A percentile compares a stretch with the other conserved stretches of the same genome.
Conservation (phyloP, 2,888 invertebrate species). For the Beris morrisii region DNA sequence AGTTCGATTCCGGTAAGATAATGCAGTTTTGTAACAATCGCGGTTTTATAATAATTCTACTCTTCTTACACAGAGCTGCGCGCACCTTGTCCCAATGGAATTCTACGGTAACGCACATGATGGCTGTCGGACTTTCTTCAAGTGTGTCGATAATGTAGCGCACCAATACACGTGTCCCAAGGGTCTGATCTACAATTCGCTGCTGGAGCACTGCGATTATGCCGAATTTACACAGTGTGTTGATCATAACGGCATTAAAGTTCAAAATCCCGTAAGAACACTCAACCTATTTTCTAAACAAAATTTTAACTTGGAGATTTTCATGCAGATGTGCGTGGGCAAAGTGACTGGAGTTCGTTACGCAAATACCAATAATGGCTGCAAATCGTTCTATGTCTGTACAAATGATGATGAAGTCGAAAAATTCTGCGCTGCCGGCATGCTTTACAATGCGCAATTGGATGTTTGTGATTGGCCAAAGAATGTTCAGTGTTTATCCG, state of each 20-base stretch:
- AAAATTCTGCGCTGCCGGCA: conserved; percentile 16
- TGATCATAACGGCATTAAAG: conserved; percentile 1
- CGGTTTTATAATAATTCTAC: background rate
- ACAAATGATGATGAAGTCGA: conserved; percentile 8
- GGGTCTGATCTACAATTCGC: conserved; percentile 13
- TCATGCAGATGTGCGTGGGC: conserved; percentile 12
- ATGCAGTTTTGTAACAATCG: too few species aligned
- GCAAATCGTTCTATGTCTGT: conserved; percentile 16
- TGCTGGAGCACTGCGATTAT: conserved; percentile 18
- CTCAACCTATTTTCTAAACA: background rate
- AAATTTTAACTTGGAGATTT: background rate
- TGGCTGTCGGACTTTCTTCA: conserved; percentile 45
- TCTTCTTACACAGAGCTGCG: conserved; percentile 40
- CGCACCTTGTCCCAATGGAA: conserved; percentile 36
- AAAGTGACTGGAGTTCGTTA: background rate
- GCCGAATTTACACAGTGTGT: conserved; percentile 20
- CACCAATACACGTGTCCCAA: conserved; percentile 17
- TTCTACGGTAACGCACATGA: conserved; percentile 44
- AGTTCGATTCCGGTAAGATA: too few species aligned
- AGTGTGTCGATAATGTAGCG: conserved; percentile 30
- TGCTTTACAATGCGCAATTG: conserved; percentile 8
- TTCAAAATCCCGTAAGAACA: background rate
- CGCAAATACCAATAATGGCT: conserved; percentile 7
- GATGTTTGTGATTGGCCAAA: conserved; percentile 24
- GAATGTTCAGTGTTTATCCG: conserved; percentile 15